Percentiles rank a stretch among this genome's conserved stretches.
Evolutionary conservation across 2,113 vertebrate genomes (phyloP).

Genomic region (Paracanthobrama guichenoti): DNA sequence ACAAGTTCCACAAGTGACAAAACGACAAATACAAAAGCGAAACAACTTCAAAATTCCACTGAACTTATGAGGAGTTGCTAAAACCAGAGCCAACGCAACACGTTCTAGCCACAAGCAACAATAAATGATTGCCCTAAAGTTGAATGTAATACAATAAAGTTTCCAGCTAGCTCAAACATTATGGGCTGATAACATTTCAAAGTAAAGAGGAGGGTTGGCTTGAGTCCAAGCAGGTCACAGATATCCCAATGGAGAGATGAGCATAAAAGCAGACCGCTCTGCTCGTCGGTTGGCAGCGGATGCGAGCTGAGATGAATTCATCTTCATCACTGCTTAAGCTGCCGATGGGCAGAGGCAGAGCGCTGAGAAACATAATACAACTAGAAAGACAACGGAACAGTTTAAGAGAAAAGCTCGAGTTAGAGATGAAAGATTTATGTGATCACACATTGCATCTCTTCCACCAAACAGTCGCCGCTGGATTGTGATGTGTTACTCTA

Average conservation of each 20-base stretch:
- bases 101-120: slow-evolving; percentile 25
- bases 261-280: slow-evolving; percentile 51
- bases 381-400: slow-evolving; percentile 48
- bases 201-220: slow-evolving; percentile 33
- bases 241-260: slow-evolving; percentile 52
- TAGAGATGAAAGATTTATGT: neutral
- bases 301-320: slow-evolving; percentile 57
- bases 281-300: slow-evolving; percentile 52
- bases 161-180: slow-evolving; percentile 44
- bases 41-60: neutral
- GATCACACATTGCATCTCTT: neutral
- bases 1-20: slow-evolving; percentile 73
- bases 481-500: neutral
- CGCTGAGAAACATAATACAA: slow-evolving; percentile 55
- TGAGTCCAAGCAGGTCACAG: slow-evolving; percentile 55
- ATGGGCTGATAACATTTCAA: slow-evolving; percentile 20
- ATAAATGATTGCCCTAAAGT: slow-evolving; percentile 19
- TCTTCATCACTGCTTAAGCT: slow-evolving; percentile 55
- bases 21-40: neutral
- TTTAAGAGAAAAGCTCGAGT: slow-evolving; percentile 52
- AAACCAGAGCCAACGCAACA: slow-evolving; percentile 4
- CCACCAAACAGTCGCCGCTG: neutral
- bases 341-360: slow-evolving; percentile 46
- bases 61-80: neutral
- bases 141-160: slow-evolving; percentile 26